Percentiles rank a stretch among this genome's conserved stretches.
These are phyloP conservation scores for Alces alces DNA, from an alignment of 2,113 vertebrate species.

Conservation along the genomic window DNA sequence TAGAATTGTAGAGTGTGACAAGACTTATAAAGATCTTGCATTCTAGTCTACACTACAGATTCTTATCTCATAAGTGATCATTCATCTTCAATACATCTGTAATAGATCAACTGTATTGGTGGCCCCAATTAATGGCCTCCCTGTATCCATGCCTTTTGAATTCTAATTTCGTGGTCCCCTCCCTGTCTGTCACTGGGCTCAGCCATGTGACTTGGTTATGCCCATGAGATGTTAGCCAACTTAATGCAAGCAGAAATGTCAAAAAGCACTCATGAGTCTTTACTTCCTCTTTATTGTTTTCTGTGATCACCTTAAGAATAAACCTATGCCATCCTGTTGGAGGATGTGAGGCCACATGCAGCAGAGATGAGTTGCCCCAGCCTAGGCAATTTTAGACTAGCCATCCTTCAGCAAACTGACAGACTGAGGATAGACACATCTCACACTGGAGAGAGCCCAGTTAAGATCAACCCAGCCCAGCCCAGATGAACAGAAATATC, in stretches of 20 bases:
- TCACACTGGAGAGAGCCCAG: background rate
- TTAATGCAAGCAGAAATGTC: background rate
- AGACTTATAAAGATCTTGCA: background rate
- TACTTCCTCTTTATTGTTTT: background rate
- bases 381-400: background rate
- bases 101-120: background rate
- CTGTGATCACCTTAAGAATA: background rate
- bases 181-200: background rate
- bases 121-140: background rate
- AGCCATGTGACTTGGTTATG: background rate
- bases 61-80: background rate
- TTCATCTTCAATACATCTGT: background rate
- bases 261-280: background rate
- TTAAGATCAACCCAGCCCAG: background rate
- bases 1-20: background rate
- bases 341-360: background rate
- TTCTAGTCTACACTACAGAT: background rate
- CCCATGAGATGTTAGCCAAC: background rate
- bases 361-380: background rate
- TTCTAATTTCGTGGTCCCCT: background rate
- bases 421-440: background rate
- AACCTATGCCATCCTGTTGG: background rate
- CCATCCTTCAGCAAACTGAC: background rate
- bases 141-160: background rate
- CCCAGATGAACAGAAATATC: background rate